Evolutionary conservation across 2,797 vertebrate species (phyloP), one percentile per base, ranked within the genome.

Genomic region (Crenuchus spilurus): DNA sequence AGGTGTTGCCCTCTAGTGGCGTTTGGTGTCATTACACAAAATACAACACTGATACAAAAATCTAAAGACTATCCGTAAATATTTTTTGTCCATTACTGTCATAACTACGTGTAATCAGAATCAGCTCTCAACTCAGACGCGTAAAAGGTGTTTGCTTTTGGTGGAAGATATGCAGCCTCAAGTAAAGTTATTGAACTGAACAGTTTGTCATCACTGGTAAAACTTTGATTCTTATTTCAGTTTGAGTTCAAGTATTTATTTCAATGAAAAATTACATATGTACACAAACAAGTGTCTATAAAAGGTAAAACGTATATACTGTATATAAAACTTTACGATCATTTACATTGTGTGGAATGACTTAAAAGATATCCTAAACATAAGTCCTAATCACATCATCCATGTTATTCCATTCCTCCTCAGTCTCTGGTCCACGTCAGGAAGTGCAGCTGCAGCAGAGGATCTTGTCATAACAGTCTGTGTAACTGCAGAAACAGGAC

Each of bases 371-470:
- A 69, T 24, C 77, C 82, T 65, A 80, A 73, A 64, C 48, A 49
- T 28, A 58, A 71, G 65, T 41, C 72, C 35, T 57, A 7, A 37
- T 20, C n/a, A 0, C 31, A 42, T 54, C 51, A 0, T 68, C 33
- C 14, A 57, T 30, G 20, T 67, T 67, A 22, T 2, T 75, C 48
- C 44, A 78, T 26, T 14, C 30, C n/a, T 20, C 52, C 49, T 18
- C 0, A 20, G 7, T 62, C 4, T n/a, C 2, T n/a, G n/a, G 10
- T 8, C 8, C 2, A 30, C 5, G 2, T 87, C 83, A 92, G 14
- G 88, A 88, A 0, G 88, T 87, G 67, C 93, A 94, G 69, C 86
- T 75, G 83, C 89, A 91, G 86, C 93, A 94, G 0, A 92, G 77
- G 2, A 92, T 84, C 78, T 89, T 85, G 77, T 93, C 93, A 44